Evolutionary conservation across 1,140 invertebrate species (phyloP), one percentile per base, ranked within the genome.

Genomic region (Rhyacophila brunnea): DNA sequence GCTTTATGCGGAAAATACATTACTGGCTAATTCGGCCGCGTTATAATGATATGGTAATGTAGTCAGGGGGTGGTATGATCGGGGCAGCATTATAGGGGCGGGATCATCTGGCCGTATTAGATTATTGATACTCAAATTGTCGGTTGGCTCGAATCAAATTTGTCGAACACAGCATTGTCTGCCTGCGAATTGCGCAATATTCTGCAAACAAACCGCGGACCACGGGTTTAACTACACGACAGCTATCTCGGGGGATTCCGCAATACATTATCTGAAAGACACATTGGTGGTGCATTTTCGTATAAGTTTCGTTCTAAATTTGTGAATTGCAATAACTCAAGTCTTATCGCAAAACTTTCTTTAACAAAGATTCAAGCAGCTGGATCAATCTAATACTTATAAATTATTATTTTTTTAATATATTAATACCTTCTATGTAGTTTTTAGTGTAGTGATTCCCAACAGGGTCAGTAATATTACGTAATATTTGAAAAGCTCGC

Each of bases 101-200:
- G 36, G 35, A 51, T 15, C 54, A 56, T 38, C 54, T 56, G 54
- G n/a, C 14, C 46, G 17, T 48, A 42, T 56, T 48, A 1, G 45
- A 48, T 56, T 56, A 56, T 48, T 55, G 47, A 48, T 56, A 34
- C 45, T 42, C 32, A 47, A 56, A 56, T 48, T 23, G 34, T 40
- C 54, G 15, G 45, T 40, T 11, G 9, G 18, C 35, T 20, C 34
- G 47, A 55, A 56, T 48, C 44, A 56, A 56, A 56, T 56, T 56
- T 20, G 23, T 48, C 45, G 54, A 56, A 42, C 54, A 56, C 47
- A 38, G 42, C 34, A 18, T 14, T 23, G 28, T 6, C 54, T 11
- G 35, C 13, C 54, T 49, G 40, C 48, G 48, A 56, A 56, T 54
- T 42, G 35, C 54, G 36, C 46, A 15, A 47, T 47, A 48, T 42